Conservation (phyloP, 2,113 vertebrate species). For the Naja naja region DNA sequence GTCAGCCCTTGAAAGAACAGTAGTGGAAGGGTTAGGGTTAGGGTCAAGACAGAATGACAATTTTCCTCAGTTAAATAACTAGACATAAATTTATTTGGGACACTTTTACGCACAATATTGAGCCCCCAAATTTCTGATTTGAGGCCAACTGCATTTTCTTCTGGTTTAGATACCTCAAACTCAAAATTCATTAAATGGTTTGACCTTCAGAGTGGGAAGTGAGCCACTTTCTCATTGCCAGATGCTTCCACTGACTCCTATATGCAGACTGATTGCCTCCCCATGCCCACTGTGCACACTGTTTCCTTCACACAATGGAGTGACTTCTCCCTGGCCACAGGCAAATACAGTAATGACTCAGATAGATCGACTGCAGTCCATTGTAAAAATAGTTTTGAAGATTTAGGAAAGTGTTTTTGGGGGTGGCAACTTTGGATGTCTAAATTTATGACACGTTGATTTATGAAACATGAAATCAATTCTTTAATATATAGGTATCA, state of each 20-base stretch:
- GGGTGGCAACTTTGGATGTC: neutral
- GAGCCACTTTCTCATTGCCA: neutral
- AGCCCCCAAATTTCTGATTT: neutral
- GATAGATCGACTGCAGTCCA: neutral
- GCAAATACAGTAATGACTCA: neutral
- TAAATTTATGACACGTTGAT: neutral
- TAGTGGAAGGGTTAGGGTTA: neutral
- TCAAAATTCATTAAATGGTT: neutral
- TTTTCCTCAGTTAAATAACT: neutral
- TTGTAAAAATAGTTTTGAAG: neutral
- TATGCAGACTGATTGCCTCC: neutral
- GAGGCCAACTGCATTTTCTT: neutral
- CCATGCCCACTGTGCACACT: neutral
- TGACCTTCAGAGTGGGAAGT: neutral
- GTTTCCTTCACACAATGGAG: neutral
- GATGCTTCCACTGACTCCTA: neutral
- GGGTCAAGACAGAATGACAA: neutral
- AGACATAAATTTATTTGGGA: neutral
- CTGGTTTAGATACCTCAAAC: neutral
- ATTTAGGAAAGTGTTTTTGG: neutral
- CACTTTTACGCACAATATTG: neutral
- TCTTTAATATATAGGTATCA: neutral
- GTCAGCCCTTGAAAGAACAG: neutral
- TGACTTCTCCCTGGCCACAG: neutral
- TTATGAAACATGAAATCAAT: neutral